These are phyloP conservation scores for Phrynocephalus forsythii DNA, from an alignment of 2,797 vertebrate species.

Conservation along the genomic window DNA sequence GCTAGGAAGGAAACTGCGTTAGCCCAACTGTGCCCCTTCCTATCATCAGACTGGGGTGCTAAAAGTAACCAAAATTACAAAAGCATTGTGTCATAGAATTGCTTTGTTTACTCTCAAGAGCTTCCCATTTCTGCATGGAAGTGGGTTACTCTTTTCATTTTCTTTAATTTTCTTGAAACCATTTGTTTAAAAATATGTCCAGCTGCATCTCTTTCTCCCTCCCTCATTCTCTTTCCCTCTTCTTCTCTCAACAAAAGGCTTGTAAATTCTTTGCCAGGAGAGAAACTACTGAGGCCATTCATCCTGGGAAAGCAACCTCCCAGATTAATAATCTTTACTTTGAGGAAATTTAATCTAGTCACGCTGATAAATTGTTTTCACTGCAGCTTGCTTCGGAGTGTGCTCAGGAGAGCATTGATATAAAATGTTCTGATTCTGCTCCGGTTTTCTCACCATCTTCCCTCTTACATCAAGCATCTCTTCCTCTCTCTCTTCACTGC, in stretches of 20 bases:
- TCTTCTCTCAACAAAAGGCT: constrained; percentile 8
- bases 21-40: background rate
- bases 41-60: constrained; percentile 13
- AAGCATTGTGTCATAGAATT: background rate
- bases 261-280: constrained; percentile 34
- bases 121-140: background rate
- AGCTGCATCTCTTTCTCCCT: background rate
- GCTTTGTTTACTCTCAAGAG: constrained; percentile 9
- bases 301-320: constrained; percentile 13
- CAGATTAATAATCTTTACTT: constrained; percentile 32
- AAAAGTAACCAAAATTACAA: background rate
- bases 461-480: background rate
- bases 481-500: constrained; percentile 35
- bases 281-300: constrained; percentile 28
- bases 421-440: constrained; percentile 3
- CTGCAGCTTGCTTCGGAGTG: constrained; percentile 24
- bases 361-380: constrained; percentile 14
- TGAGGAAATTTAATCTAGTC: constrained; percentile 37
- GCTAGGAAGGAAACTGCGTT: background rate
- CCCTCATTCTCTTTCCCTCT: background rate
- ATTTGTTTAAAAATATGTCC: constrained; percentile 11
- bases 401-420: constrained; percentile 11
- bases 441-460: constrained; percentile 10
- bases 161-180: background rate
- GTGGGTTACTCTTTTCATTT: constrained; percentile 2